These are phyloP conservation scores for Brotula barbata DNA, from an alignment of 2,797 vertebrate genomes.

Conservation along the genomic window DNA sequence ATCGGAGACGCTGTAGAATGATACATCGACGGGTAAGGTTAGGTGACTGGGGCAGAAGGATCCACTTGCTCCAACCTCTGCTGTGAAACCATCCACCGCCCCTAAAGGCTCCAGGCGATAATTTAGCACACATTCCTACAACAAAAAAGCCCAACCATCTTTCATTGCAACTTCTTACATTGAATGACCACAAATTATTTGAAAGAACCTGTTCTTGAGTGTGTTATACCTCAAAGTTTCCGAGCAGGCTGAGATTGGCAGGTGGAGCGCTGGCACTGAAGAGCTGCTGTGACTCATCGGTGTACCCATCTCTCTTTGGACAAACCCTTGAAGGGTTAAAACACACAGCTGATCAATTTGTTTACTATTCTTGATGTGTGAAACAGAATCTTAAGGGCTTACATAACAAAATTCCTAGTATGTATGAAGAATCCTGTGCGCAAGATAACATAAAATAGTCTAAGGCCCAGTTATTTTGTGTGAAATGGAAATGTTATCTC, in stretches of 20 bases:
- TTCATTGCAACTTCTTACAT: neutral
- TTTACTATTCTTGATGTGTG: neutral
- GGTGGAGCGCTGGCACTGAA: slow-evolving; percentile 94
- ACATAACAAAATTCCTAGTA: slow-evolving; percentile 8
- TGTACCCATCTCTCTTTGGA: slow-evolving; percentile 84
- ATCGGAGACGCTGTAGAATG: slow-evolving; percentile 98
- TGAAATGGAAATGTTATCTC: slow-evolving; percentile 10
- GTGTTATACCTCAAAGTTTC: slow-evolving; percentile 95
- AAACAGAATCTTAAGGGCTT: slow-evolving; percentile 5
- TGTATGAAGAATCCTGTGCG: neutral
- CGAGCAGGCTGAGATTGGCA: slow-evolving; percentile 94
- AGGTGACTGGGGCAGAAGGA: slow-evolving; percentile 97
- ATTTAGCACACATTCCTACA: slow-evolving; percentile 95
- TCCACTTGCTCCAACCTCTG: slow-evolving; percentile 96
- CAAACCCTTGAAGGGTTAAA: slow-evolving; percentile 78
- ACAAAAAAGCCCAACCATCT: neutral
- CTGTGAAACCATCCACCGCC: slow-evolving; percentile 90
- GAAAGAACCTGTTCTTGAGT: slow-evolving; percentile 9
- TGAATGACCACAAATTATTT: neutral
- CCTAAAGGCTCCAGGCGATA: slow-evolving; percentile 94
- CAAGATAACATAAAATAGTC: neutral
- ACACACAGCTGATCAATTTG: slow-evolving; percentile 42
- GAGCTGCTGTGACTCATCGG: slow-evolving; percentile 85
- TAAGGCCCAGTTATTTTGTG: neutral
- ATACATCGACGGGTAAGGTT: slow-evolving; percentile 95